Evolutionary conservation across 2,113 vertebrate species (phyloP), one percentile per base, ranked within the genome.

Genomic region (Girardinichthys multiradiatus): DNA sequence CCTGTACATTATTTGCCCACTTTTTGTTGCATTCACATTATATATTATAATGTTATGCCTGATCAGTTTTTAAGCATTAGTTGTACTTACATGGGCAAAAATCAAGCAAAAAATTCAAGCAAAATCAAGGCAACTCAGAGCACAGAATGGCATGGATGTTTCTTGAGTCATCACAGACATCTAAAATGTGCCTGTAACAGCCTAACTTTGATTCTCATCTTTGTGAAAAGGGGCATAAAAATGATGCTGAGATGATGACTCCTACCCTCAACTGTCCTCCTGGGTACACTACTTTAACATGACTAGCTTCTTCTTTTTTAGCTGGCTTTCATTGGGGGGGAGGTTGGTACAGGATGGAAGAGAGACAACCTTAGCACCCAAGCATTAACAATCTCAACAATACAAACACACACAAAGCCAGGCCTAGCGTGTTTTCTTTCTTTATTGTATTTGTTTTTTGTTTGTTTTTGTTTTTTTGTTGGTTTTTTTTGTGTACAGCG

Each of bases 261-360:
- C 17, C 64, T 59, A 42, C 45, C 68, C 68, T 70, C 42, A 64
- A 39, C 73, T 33, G 57, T 39, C 72, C 76, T 69, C 57, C 60
- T 57, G 74, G 64, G 62, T 61, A 64, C n/a, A 81, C 62, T 68
- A 74, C 68, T 71, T 64, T 61, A 66, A 74, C 76, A 74, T 26
- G 78, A 84, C 66, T 82, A 65, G 77, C 42, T 17, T 58, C 68
- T 66, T 63, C n/a, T 19, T 51, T 67, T 54, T 57, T 76, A 54
- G 64, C 70, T 70, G 67, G 45, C 60, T 82, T 80, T 81, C 66
- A 81, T 84, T 76, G 74, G 54, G 57, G 26, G 57, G 71, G 68
- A 70, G 76, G 72, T 80, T 74, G 72, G 64, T 12, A 11, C 45
- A 45, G 60, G 48, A 54, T 24, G n/a, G 39, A 37, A 70, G 76